phyloP scores from a whole-genome alignment of 2,113 vertebrate species.

The Corydoras maculifer region DNA sequence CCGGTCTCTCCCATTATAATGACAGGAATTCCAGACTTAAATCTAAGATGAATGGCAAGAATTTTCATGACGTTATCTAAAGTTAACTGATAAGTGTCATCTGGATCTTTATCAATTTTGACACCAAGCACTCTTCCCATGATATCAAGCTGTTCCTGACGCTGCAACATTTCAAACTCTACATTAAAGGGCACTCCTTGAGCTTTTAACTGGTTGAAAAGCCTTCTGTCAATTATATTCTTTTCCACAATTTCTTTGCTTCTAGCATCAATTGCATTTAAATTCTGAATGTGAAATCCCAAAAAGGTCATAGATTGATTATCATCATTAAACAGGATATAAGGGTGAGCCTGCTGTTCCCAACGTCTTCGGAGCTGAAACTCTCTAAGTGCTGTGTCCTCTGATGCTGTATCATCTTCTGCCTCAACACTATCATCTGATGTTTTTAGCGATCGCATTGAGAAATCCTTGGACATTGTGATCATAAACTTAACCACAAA shows the following conservation, averaged over 20 bases:
- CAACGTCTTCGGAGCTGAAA: slow-evolving; percentile 86
- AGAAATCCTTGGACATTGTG: slow-evolving; percentile 92
- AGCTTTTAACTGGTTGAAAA: slow-evolving; percentile 67
- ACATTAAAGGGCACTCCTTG: slow-evolving; percentile 86
- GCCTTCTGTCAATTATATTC: slow-evolving; percentile 66
- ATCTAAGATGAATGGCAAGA: slow-evolving; percentile 90
- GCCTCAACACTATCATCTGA: slow-evolving; percentile 83
- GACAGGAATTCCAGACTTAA: slow-evolving; percentile 89
- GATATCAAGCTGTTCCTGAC: slow-evolving; percentile 74
- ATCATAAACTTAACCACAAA: slow-evolving; percentile 96
- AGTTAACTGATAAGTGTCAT: slow-evolving; percentile 88
- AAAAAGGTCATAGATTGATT: slow-evolving; percentile 88
- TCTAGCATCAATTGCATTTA: slow-evolving; percentile 75
- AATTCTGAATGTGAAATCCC: slow-evolving; percentile 76
- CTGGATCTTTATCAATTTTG: slow-evolving; percentile 74
- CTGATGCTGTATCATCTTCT: slow-evolving; percentile 34
- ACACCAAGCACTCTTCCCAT: slow-evolving; percentile 82
- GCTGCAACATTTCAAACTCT: slow-evolving; percentile 74
- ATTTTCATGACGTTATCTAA: slow-evolving; percentile 91
- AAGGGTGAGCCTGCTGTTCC: slow-evolving; percentile 92
- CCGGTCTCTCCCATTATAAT: slow-evolving; percentile 97
- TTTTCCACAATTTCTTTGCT: slow-evolving; percentile 66
- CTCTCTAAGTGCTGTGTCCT: slow-evolving; percentile 66
- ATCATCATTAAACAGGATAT: slow-evolving; percentile 91
- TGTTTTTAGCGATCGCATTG: slow-evolving; percentile 82